Base-by-base conservation (phyloP, 2,797 vertebrate species). In the Myotis vivesi region DNA sequence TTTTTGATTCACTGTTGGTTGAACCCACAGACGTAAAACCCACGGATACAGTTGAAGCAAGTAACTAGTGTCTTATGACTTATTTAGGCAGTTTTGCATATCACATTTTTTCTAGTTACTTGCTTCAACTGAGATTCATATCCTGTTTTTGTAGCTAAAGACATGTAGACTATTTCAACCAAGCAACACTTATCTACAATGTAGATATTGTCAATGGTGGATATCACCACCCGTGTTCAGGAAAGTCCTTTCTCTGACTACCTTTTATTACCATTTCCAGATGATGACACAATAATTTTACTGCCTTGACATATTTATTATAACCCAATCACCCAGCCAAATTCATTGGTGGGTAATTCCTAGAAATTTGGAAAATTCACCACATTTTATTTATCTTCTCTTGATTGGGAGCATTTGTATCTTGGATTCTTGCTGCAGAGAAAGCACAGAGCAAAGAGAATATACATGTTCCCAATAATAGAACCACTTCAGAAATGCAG, bases 81-180 rank as follows among this genome's bases (percentile, higher is more conserved):
- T 44, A 88, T 49, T 59, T 28, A 85, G 79, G 30, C 8, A 25
- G 30, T 57, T 94, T 95, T 94, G 30, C n/a, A 59, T n/a, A n/a
- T 38, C 33, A 33, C 41, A 20, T 51, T 85, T 95, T 57, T 33
- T 94, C 23, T 81, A 46, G 22, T 91, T 69, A 36, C 5, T 83
- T 94, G 23, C 23, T 94, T 97, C 72, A 51, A 3, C 12, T 55
- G 62, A 95, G 49, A 84, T 84, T 85, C 33, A 44, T 66, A 28
- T 59, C 91, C 53, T 81, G 2, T 85, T 89, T 68, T 89, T 44
- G 73, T n/a, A 86, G 30, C 66, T 73, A 64, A 73, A 84, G 84
- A 73, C 1, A 53, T 11, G 41, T 36, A 38, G 49, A 75, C 2
- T 9, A 68, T 84, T 33, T 77, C 30, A 44, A 38, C 53, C 25